These are phyloP conservation scores for Orthosia gothica DNA, from an alignment of 2,888 invertebrate genomes.

Conservation along the genomic window DNA sequence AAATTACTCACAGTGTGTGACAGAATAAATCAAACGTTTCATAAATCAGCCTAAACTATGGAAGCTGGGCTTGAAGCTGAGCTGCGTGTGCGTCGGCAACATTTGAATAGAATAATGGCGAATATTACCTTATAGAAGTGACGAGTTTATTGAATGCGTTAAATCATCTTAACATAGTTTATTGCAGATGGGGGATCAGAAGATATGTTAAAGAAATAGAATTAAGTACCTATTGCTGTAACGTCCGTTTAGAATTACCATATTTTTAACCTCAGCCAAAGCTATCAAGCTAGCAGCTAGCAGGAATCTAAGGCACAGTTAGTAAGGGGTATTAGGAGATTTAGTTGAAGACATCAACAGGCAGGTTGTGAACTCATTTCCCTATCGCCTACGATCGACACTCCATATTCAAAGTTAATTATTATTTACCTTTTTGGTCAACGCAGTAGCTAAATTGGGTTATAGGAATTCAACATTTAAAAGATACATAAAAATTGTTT, in stretches of 20 bases:
- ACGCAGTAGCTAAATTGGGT: background rate
- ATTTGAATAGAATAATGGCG: constrained; percentile 35
- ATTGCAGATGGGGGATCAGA: background rate
- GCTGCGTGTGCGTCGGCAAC: constrained; percentile 24
- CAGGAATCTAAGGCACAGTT: too few species aligned
- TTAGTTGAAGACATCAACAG: background rate
- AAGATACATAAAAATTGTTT: too few species aligned
- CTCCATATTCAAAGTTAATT: constrained; percentile 8
- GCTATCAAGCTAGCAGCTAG: too few species aligned
- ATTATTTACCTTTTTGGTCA: background rate
- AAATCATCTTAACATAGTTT: constrained; percentile 39
- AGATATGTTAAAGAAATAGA: background rate
- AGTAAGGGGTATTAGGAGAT: background rate
- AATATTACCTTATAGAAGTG: constrained; percentile 37
- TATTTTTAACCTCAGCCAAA: background rate
- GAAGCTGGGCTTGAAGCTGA: background rate
- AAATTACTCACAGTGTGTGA: constrained; percentile 56
- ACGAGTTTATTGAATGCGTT: constrained; percentile 38
- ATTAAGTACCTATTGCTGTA: too few species aligned
- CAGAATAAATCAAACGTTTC: constrained; percentile 55
- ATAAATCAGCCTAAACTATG: constrained; percentile 42
- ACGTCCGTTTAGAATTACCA: background rate
- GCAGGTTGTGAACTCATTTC: background rate
- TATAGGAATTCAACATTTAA: background rate
- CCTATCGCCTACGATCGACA: constrained; percentile 3